A percentile compares a stretch with the other conserved stretches of the same genome.
These are phyloP conservation scores for Arion vulgaris DNA, from an alignment of 1,140 invertebrate genomes.

Conservation along the genomic window DNA sequence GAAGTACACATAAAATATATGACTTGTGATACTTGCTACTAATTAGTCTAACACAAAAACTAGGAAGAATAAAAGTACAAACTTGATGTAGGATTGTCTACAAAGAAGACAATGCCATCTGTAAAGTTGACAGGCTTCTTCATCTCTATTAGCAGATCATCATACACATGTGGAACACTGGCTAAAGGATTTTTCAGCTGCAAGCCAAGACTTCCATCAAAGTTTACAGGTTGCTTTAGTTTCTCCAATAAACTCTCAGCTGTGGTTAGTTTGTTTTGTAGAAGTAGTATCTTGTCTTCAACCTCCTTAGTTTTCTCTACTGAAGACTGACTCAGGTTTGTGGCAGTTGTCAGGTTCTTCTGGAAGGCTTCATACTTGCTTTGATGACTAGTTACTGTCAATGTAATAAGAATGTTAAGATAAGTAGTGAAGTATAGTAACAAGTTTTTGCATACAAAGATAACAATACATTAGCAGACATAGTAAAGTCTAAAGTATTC, in stretches of 20 bases:
- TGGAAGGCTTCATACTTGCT: conserved; percentile 5
- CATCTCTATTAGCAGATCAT: conserved; percentile 13
- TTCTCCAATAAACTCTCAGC: conserved; percentile 3
- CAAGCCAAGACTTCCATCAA: conserved; percentile 17
- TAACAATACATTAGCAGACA: too few species aligned
- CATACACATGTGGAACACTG: background rate
- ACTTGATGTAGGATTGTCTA: conserved; percentile 15
- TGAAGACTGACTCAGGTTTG: background rate
- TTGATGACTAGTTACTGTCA: background rate
- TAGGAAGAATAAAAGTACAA: background rate
- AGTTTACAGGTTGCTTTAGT: conserved; percentile 10
- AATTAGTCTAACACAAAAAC: too few species aligned
- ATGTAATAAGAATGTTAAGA: background rate
- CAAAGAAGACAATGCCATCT: conserved; percentile 27
- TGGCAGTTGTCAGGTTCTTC: conserved; percentile 3
- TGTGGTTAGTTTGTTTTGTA: conserved; percentile 24
- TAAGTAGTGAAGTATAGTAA: background rate
- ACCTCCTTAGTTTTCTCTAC: background rate
- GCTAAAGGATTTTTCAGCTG: background rate
- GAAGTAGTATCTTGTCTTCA: conserved; percentile 1
- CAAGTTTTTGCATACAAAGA: too few species aligned
- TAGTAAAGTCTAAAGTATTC: too few species aligned
- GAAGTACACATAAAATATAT: too few species aligned
- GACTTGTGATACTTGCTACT: too few species aligned
- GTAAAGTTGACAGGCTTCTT: conserved; percentile 11